These are phyloP conservation scores for Coracias cyanogaster DNA, from an alignment of 2,797 vertebrate species.

Conservation along the genomic window DNA sequence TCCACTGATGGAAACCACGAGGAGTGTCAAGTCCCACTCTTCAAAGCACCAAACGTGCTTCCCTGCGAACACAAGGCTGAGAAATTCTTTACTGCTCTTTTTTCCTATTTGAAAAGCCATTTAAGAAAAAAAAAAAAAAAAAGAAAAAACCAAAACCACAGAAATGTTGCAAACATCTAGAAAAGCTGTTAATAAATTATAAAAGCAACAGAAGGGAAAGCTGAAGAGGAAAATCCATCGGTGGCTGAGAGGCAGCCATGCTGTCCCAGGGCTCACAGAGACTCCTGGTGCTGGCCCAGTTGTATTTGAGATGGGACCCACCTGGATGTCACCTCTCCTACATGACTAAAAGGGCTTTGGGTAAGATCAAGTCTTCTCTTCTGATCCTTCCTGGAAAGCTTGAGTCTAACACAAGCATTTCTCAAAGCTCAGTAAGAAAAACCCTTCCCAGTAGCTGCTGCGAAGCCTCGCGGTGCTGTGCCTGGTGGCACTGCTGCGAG, in stretches of 20 bases:
- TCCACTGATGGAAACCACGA: background rate
- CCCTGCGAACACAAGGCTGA: background rate
- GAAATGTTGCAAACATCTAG: background rate
- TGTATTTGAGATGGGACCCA: background rate
- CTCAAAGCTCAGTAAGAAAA: background rate
- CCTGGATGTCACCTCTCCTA: too few relatives aligned
- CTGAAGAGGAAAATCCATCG: background rate
- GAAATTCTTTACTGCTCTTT: background rate
- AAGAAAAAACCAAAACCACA: too few relatives aligned
- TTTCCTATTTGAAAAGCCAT: background rate
- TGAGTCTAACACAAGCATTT: background rate
- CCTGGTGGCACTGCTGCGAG: too few relatives aligned
- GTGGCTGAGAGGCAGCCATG: background rate
- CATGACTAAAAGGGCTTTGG: background rate
- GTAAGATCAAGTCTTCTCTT: background rate
- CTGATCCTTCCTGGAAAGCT: background rate
- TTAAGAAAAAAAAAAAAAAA: background rate
- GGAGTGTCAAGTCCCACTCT: accelerated
- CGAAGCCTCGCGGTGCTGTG: accelerated
- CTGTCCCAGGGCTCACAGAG: accelerated
- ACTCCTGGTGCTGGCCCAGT: accelerated
- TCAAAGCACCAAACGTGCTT: background rate
- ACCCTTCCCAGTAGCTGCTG: background rate
- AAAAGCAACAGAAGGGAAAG: background rate
- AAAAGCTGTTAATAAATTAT: background rate